Evolutionary conservation across 2,797 vertebrate genomes (phyloP), one percentile per base, ranked within the genome.

Genomic region (Urocyon cinereoargenteus): DNA sequence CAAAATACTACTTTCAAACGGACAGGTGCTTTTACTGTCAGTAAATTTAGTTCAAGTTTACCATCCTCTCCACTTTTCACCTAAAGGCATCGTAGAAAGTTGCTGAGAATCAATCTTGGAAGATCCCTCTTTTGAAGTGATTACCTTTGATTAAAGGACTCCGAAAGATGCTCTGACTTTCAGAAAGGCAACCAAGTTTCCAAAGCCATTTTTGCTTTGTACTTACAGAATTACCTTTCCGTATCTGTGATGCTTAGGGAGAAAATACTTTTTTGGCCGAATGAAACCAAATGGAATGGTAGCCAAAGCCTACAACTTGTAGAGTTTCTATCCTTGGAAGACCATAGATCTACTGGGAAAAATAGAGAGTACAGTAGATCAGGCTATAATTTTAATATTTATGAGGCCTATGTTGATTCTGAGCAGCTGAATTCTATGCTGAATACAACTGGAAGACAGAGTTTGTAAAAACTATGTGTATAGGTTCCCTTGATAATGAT

Each of bases 321-420:
- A 10, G 31, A 57, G 4, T 68, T 70, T 90, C 73, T 90, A 1
- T 78, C 26, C 2, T 26, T 18, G 6, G 26, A 21, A 70, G 18
- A 70, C 22, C 31, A 82, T 5, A 87, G 34, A 40, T 94, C 31
- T 87, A 24, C 10, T 28, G 40, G 28, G 36, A 51, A 77, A 89
- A 88, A 75, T 13, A 92, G 49, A 36, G 79, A 55, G 51, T 24
- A 5, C 2, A 36, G 55, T 51, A 57, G 5, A 34, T 57, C 12
- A 82, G 21, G n/a, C 21, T 73, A 64, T 36, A 83, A 45, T 10
- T 85, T 66, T 82, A 66, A 45, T 68, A 85, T 51, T 86, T 72
- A 86, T 70, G 55, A 88, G 22, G 16, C 68, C 2, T 68, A 53
- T 68, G 3, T 68, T 68, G 24, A 64, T 4, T 51, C 34, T 73